Conservation (phyloP, 1,140 invertebrate species). For the Mercenaria mercenaria region DNA sequence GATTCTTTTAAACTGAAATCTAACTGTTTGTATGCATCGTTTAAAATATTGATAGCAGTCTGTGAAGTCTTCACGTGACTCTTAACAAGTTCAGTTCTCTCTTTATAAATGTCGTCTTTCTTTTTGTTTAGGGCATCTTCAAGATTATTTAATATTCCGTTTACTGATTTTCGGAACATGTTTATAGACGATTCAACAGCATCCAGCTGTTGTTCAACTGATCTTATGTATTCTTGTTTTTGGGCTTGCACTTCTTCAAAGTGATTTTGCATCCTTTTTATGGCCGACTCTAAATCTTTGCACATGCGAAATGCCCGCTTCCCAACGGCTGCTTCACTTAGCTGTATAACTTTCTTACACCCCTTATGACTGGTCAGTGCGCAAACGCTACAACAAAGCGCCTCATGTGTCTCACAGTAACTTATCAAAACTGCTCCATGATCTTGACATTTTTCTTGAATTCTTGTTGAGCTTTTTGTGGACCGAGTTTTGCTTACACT, state of each 20-base stretch:
- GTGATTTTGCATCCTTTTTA: constrained; percentile 38
- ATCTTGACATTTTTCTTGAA: constrained; percentile 35
- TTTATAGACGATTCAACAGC: constrained; percentile 9
- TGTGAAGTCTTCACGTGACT: constrained; percentile 40
- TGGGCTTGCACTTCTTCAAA: constrained; percentile 32
- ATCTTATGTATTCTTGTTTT: constrained; percentile 40
- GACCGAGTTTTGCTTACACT: background rate
- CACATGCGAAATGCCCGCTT: constrained; percentile 17
- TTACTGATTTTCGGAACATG: constrained; percentile 37
- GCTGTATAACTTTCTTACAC: constrained; percentile 15
- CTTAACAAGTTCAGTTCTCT: constrained; percentile 16
- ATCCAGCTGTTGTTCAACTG: constrained; percentile 34
- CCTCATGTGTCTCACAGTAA: constrained; percentile 33
- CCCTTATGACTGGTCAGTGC: constrained; percentile 12
- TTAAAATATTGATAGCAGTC: constrained; percentile 45
- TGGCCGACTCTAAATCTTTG: constrained; percentile 40
- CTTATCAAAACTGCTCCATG: constrained; percentile 37
- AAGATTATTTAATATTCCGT: constrained; percentile 48
- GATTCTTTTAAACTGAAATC: constrained; percentile 19
- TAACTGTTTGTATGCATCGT: constrained; percentile 44
- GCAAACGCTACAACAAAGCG: constrained; percentile 45
- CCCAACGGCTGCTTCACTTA: background rate
- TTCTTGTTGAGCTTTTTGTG: background rate
- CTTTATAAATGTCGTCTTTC: constrained; percentile 16
- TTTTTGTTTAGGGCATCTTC: constrained; percentile 5